Base-by-base conservation (phyloP, 2,888 invertebrate genomes). In the Baronia brevicornis region DNA sequence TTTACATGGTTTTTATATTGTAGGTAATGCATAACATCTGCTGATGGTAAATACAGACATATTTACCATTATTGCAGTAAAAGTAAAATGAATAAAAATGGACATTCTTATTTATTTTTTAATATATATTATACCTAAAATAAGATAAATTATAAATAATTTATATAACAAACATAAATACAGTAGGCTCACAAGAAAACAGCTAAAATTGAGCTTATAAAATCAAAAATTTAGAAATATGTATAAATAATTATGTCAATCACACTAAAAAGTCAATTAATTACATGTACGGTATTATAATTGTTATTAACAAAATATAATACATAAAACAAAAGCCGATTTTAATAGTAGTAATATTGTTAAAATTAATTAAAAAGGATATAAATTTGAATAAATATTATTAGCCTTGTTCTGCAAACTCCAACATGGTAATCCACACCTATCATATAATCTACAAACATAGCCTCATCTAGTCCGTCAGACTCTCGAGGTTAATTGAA, bases 161-260 rank as follows among this genome's bases (percentile, higher is more conserved):
- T 52, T 54, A 54, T 41, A 48, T 54, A 54, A 53, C 50, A 55
- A 59, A 55, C 46, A 50, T 52, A 51, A 30, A 46, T 47, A 41
- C 44, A 54, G 43, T 46, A 43, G 40, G 39, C 35, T 39, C 26
- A 33, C 25, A 33, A 30, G 27, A 45, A 33, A 40, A 34, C 38
- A 39, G 19, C 30, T 31, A 33, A 39, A 40, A 38, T 28, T 12
- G 33, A 28, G 55, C 59, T 61, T 48, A 57, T 70, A 59, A 65
- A 65, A 65, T 63, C 65, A 68, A 69, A 68, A 68, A 66, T 63
- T 66, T 57, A 67, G 66, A 70, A 36, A 59, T 45, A 63, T 62
- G 63, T 61, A 64, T 58, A 65, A 60, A 59, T 50, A 36, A 36
- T 40, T 57, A 62, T 65, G 56, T 72, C 68, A 63, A 71, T 36